Conservation (phyloP, 2,113 vertebrate species). For the Eubucco bourcierii region DNA sequence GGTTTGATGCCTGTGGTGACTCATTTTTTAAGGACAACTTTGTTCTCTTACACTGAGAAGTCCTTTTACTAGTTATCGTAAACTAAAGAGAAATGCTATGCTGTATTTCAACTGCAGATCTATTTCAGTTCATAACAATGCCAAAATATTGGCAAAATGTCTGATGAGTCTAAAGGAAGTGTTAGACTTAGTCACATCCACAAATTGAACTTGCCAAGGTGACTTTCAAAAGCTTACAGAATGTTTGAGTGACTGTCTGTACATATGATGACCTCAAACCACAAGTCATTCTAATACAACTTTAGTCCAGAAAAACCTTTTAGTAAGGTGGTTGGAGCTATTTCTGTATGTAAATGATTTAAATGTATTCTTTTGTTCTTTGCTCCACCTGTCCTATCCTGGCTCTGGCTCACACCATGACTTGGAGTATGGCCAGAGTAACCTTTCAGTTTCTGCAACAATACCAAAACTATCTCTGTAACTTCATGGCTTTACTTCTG, state of each 20-base stretch:
- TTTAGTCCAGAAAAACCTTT: neutral
- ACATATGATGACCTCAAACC: neutral
- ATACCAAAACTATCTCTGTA: neutral
- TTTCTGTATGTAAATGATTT: neutral
- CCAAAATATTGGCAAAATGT: neutral
- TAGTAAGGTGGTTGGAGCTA: neutral
- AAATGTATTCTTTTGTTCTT: neutral
- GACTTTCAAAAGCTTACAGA: neutral
- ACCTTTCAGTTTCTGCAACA: neutral
- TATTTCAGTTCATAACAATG: neutral
- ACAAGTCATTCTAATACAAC: neutral
- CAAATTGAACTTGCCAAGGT: neutral
- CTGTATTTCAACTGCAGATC: neutral
- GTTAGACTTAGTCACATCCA: neutral
- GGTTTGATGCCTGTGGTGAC: neutral
- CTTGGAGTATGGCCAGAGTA: neutral
- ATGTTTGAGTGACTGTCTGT: neutral
- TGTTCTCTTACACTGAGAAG: neutral
- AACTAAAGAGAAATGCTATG: neutral
- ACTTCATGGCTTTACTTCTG: neutral
- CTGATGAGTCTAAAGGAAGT: neutral
- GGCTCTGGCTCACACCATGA: neutral
- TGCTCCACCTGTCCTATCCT: neutral
- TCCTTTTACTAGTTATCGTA: neutral
- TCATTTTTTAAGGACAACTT: neutral